Percentiles rank a stretch among this genome's conserved stretches.
These are phyloP conservation scores for Urophycis tenuis DNA, from an alignment of 2,797 vertebrate genomes.

Conservation along the genomic window DNA sequence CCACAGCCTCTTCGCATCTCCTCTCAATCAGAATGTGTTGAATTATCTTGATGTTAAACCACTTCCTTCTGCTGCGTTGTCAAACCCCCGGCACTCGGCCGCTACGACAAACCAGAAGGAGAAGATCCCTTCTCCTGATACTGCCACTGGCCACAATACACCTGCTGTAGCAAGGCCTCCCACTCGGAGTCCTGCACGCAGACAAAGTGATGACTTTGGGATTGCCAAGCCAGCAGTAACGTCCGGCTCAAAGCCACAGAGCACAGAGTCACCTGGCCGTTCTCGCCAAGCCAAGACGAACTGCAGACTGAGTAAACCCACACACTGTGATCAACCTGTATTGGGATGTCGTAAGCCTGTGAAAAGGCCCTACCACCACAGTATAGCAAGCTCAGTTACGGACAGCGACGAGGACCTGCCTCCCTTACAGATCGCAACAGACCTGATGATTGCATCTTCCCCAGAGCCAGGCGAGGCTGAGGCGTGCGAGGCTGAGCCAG, in stretches of 20 bases:
- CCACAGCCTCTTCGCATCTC: conserved; percentile 12
- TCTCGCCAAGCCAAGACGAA: background rate
- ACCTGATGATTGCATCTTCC: background rate
- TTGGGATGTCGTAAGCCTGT: background rate
- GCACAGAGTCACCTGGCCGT: background rate
- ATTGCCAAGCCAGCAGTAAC: background rate
- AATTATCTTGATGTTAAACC: background rate
- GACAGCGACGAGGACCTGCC: background rate
- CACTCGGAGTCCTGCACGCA: background rate
- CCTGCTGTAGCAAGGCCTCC: background rate
- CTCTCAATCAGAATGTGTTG: background rate
- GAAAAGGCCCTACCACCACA: conserved; percentile 24
- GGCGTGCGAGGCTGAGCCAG: background rate
- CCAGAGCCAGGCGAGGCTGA: background rate
- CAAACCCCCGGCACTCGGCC: background rate
- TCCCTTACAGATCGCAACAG: background rate
- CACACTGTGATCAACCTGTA: background rate
- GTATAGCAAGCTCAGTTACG: background rate
- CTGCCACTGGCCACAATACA: background rate
- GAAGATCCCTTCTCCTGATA: background rate
- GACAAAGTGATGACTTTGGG: conserved; percentile 2
- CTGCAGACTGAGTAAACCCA: background rate
- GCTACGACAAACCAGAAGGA: background rate
- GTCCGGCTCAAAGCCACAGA: background rate
- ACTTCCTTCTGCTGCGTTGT: background rate